Conservation (phyloP, 1,140 invertebrate species). For the Hydropsyche tenuis region DNA sequence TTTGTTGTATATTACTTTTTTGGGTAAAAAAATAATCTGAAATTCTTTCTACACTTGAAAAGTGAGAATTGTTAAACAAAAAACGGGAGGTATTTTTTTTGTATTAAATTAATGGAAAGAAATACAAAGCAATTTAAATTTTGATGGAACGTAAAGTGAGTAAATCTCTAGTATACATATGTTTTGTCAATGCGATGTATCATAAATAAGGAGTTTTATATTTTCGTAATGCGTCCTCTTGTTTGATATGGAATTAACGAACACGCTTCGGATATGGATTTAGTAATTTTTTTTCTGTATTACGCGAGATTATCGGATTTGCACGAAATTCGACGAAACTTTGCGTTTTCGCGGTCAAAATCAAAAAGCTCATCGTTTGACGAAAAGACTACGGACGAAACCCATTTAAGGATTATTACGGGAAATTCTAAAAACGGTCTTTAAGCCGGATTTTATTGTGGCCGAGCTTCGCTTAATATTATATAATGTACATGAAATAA, state of each 20-base stretch:
- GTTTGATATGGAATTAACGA: neutral
- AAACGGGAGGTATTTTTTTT: too few relatives aligned
- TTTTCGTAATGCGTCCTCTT: neutral
- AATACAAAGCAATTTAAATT: too few relatives aligned
- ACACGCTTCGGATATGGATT: neutral
- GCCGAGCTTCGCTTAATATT: neutral
- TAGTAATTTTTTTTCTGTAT: slow-evolving; percentile 1
- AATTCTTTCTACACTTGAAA: too few relatives aligned
- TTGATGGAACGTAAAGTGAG: too few relatives aligned
- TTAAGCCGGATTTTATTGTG: slow-evolving; percentile 26
- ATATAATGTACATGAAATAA: too few relatives aligned
- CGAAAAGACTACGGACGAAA: slow-evolving; percentile 7
- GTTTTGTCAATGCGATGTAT: too few relatives aligned
- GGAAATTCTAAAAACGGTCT: slow-evolving; percentile 24
- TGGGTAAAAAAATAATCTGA: too few relatives aligned
- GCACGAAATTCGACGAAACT: slow-evolving; percentile 9
- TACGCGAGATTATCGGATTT: slow-evolving; percentile 19
- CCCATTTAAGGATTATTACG: slow-evolving; percentile 23
- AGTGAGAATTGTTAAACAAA: too few relatives aligned
- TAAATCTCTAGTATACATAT: too few relatives aligned
- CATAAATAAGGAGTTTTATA: neutral
- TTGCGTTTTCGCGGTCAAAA: slow-evolving; percentile 14
- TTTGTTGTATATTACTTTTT: too few relatives aligned
- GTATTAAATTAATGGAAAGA: too few relatives aligned
- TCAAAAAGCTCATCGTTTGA: neutral